Base-by-base conservation (phyloP, 2,888 invertebrate species). In the Nowickia ferox region DNA sequence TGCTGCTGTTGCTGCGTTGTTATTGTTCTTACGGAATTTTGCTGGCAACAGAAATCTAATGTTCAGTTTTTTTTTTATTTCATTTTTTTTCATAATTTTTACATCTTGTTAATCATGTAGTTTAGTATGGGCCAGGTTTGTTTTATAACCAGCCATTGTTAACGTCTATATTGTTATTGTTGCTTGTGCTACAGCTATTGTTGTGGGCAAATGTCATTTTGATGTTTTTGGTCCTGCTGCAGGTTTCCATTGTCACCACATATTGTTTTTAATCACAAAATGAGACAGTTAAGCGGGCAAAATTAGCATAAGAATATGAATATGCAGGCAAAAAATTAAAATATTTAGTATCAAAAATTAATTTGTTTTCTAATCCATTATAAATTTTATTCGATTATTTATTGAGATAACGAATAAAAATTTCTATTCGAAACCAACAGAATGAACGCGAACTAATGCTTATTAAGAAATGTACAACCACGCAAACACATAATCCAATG, bases 61-160 rank as follows among this genome's bases (percentile, higher is more conserved):
- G 71, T 40, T 8, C 10, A 44, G 0, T 17, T 38, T 46, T 40
- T 40, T 48, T 11, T 75, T 59, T 72, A 71, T 77, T 80, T 17
- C 22, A 61, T 22, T 69, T 78, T 51, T 63, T 84, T 69, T 75
- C 53, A 82, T 71, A 82, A 82, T 85, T 85, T 78, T 82, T 75
- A 82, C 78, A 82, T 85, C 75, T 85, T 82, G 85, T 85, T 85
- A 85, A 63, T 80, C 80, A 57, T 84, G 72, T 66, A 30, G 66
- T 72, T 77, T 44, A 48, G 65, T n/a, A 48, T 19, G 71, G 48
- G 9, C n/a, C 63, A 65, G 65, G 82, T 76, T 76, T 82, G 71
- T 77, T 46, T 71, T 84, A 72, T 61, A 74, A 79, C 61, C 55
- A 46, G 53, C 78, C 63, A 61, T 84, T 78, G 74, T 84, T 79